Conservation (phyloP, 2,797 vertebrate species). For the Brachymystax lenok region DNA sequence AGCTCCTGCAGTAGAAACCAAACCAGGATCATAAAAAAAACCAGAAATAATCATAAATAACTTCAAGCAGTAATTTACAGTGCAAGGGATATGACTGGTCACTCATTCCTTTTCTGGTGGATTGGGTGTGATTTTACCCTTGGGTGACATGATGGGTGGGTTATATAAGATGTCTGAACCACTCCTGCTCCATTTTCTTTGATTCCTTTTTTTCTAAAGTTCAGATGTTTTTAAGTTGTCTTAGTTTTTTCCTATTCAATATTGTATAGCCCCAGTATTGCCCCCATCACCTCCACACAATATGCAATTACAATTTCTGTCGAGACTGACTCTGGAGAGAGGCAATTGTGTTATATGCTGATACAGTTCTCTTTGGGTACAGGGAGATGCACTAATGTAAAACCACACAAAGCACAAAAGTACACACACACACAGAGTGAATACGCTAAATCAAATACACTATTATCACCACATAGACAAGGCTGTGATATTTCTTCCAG, state of each 20-base stretch:
- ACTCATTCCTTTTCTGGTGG: not conserved
- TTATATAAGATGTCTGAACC: not conserved
- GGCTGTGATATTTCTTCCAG: conserved; percentile 28
- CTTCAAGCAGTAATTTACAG: not conserved
- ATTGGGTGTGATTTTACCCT: not conserved
- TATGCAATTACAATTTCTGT: not conserved
- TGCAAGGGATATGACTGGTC: not conserved
- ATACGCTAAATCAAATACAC: not conserved
- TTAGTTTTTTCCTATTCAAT: not conserved
- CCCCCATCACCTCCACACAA: not conserved
- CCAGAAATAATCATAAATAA: not conserved
- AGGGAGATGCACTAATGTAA: not conserved
- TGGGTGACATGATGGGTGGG: not conserved
- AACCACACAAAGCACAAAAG: not conserved
- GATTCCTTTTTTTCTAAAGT: not conserved
- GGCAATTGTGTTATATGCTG: not conserved
- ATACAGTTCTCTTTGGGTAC: not conserved
- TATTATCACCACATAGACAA: conserved; percentile 12
- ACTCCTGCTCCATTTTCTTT: not conserved
- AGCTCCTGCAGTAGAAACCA: conserved; percentile 80
- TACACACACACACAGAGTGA: not conserved
- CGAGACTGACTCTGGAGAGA: not conserved
- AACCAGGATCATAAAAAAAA: conserved; percentile 19
- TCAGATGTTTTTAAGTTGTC: not conserved
- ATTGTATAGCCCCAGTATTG: not conserved